These are phyloP conservation scores for Porites divaricata DNA, from an alignment of 92 coral and sea anemone genomes.

Conservation along the genomic window DNA sequence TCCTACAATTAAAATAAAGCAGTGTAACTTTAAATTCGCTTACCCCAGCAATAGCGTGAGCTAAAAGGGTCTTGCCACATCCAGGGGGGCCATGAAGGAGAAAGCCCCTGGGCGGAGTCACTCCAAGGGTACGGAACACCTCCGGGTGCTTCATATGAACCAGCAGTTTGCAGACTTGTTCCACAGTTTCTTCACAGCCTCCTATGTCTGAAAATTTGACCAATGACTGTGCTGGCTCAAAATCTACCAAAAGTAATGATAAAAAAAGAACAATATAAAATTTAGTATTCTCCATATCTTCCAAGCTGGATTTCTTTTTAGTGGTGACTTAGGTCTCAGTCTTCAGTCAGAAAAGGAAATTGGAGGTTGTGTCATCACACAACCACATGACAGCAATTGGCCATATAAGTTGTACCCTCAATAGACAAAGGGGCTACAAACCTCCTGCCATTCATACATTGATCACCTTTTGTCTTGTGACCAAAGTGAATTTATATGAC, in stretches of 20 bases:
- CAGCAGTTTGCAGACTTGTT: constrained; percentile 91
- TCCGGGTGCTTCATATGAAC: constrained; percentile 97
- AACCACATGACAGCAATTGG: no score
- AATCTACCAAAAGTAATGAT: constrained; percentile 44
- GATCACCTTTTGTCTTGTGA: no score
- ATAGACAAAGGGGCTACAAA: no score
- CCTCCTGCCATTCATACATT: no score
- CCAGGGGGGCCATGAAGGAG: constrained; percentile 99
- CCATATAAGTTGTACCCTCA: no score
- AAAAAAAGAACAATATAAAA: neutral
- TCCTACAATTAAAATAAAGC: neutral
- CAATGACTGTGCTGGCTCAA: constrained; percentile 63
- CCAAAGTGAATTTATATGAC: no score
- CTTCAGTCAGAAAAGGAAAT: no score
- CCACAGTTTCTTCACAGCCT: constrained; percentile 86
- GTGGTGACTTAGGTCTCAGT: no score
- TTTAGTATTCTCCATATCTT: neutral
- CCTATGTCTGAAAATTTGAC: constrained; percentile 92
- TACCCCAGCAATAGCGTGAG: constrained; percentile 99
- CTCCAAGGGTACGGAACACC: constrained; percentile 91
- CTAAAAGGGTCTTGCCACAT: constrained; percentile 95
- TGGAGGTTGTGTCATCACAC: no score
- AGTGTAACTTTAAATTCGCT: neutral
- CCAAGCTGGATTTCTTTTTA: neutral
- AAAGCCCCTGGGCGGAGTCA: constrained; percentile 97